Base-by-base conservation (phyloP, 2,888 invertebrate species). In the Harpagoxenus sublaevis region DNA sequence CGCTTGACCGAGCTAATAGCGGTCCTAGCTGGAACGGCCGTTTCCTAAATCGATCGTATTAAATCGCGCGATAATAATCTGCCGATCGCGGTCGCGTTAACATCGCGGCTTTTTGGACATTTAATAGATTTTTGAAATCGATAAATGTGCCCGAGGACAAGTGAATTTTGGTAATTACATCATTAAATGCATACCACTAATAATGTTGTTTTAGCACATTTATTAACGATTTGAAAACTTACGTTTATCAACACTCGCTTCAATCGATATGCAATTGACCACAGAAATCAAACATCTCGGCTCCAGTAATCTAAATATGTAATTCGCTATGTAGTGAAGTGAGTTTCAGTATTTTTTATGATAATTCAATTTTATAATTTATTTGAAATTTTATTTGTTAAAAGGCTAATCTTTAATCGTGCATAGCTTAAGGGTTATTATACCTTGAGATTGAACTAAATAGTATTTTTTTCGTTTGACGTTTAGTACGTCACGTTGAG, bases 41-140 rank as follows among this genome's bases (percentile, higher is more conserved):
- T 85, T 90, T 87, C 88, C 87, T 86, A 87, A 87, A 89, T 87
- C 87, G 82, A 87, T 23, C 23, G 88, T 89, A 89, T 91, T 91
- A 89, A 91, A 91, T 91, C 89, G 91, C 84, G 83, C 74, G 70
- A 84, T 84, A 87, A 90, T 89, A 89, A 90, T 89, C 88, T 89
- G 90, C 87, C 89, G 87, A 51, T 65, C 51, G 51, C 15, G 60
- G 15, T 60, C 53, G 53, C 48, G 53, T 79, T 79, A 79, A 57
- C 35, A 18, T 28, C 35, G 15, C 12, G 31, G n/a, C 12, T 3
- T 57, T 70, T 23, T n/a, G 45, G 45, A 39, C 35, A 45, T 39
- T 73, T 39, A 70, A 70, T 42, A 70, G 45, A 48, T 45, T 70
- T 35, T 70, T 31, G 15, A 31, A 70, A 10, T n/a, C 31, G 55